Conservation (phyloP, 2,888 invertebrate species). For the Strigamia crassipes region DNA sequence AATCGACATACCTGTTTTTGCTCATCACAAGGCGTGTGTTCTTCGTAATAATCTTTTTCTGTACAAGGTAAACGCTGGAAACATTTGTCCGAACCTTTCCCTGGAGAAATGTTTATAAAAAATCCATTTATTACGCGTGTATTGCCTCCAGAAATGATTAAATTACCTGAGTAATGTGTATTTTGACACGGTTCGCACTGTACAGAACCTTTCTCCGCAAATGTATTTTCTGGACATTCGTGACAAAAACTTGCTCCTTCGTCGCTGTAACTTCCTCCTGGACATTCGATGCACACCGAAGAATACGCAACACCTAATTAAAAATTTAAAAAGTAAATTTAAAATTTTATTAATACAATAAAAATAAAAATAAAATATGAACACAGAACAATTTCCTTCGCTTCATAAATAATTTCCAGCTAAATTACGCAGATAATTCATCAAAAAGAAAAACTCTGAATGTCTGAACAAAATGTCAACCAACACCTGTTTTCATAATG, state of each 20-base stretch:
- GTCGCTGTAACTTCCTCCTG: constrained; percentile 61
- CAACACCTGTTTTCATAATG: constrained; percentile 28
- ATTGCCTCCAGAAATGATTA: not conserved
- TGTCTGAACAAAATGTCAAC: not conserved
- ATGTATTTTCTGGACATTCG: constrained; percentile 62
- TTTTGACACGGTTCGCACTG: constrained; percentile 60
- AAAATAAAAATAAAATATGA: not conserved
- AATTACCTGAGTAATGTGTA: constrained; percentile 58
- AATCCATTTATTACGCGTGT: not conserved
- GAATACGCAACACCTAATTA: constrained; percentile 64
- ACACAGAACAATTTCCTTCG: not conserved
- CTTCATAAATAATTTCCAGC: constrained; percentile 14
- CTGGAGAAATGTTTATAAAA: constrained; percentile 52
- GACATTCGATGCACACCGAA: constrained; percentile 61
- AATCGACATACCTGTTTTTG: constrained; percentile 57
- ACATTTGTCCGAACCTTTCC: constrained; percentile 61
- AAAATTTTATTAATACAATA: not conserved
- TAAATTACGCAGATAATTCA: not conserved
- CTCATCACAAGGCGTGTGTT: constrained; percentile 62
- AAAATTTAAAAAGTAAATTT: not conserved
- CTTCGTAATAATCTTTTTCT: constrained; percentile 62
- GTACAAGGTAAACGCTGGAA: constrained; percentile 61
- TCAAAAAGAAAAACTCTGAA: not conserved
- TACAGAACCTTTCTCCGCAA: constrained; percentile 59
- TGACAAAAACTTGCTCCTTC: constrained; percentile 58